Evolutionary conservation across 2,797 vertebrate species (phyloP).

Genomic region (Labeo calbasu): DNA sequence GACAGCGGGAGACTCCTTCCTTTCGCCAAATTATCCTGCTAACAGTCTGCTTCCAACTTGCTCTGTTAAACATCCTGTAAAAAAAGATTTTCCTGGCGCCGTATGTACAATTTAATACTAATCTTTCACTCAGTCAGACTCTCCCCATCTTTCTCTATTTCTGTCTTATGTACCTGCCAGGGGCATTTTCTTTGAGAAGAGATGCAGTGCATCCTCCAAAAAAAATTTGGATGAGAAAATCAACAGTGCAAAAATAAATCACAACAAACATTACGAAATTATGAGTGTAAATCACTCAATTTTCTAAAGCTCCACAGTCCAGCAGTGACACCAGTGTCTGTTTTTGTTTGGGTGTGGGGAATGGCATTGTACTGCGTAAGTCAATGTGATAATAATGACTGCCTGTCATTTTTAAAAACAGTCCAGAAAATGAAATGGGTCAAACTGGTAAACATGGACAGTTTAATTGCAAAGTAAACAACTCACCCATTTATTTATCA

Average conservation of each 20-base stretch:
- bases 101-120: constrained; percentile 54
- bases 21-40: constrained; percentile 71
- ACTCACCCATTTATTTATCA: background rate
- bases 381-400: constrained; percentile 4
- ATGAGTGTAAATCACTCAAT: background rate
- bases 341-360: background rate
- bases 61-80: constrained; percentile 51
- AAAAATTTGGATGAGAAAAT: constrained; percentile 14
- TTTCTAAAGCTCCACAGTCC: background rate
- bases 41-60: constrained; percentile 70
- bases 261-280: background rate
- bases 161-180: background rate
- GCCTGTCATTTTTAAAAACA: background rate
- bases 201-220: background rate
- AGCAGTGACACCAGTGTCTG: background rate
- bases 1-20: constrained; percentile 73
- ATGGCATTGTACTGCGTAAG: background rate
- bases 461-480: constrained; percentile 1
- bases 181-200: background rate
- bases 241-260: background rate
- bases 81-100: constrained; percentile 51
- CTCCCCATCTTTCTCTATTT: constrained; percentile 7
- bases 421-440: background rate
- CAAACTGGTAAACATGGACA: constrained; percentile 3
- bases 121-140: constrained; percentile 18